phyloP scores from a whole-genome alignment of 1,140 invertebrate species.

The Drosophila varians region DNA sequence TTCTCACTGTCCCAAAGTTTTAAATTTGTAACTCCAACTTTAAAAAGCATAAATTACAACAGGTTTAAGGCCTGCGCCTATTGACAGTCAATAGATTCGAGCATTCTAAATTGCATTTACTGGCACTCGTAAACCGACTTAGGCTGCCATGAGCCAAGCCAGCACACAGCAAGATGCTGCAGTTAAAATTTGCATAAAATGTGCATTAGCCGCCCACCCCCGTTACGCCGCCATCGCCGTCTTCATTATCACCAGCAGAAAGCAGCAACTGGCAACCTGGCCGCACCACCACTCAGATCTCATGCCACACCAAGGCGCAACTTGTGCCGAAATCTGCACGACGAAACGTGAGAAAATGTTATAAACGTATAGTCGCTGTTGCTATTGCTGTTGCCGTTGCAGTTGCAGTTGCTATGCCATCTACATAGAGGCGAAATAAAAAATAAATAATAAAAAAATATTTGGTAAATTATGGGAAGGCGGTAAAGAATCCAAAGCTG shows the following conservation, averaged over 20 bases:
- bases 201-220: conserved; percentile 71
- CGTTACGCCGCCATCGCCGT: conserved; percentile 44
- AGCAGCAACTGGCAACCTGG: conserved; percentile 11
- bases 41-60: conserved; percentile 28
- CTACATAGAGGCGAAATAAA: conserved; percentile 31
- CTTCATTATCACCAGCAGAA: conserved; percentile 47
- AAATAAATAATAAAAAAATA: conserved; percentile 67
- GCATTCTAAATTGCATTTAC: conserved; percentile 48
- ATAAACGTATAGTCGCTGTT: conserved; percentile 37
- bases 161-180: conserved; percentile 25
- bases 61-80: conserved; percentile 38
- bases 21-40: conserved; percentile 7
- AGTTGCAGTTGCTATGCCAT: conserved; percentile 59
- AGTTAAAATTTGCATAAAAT: conserved; percentile 73
- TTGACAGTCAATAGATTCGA: conserved; percentile 36
- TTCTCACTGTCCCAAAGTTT: not conserved
- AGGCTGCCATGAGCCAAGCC: conserved; percentile 35
- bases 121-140: conserved; percentile 54
- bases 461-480: conserved; percentile 79
- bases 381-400: not conserved
- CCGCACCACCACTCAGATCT: conserved; percentile 16
- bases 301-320: conserved; percentile 70
- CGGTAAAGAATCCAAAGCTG: conserved; percentile 62
- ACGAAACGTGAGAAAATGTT: conserved; percentile 80
- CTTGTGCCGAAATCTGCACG: conserved; percentile 78